These are phyloP conservation scores for Eristalis pertinax DNA, from an alignment of 2,888 invertebrate species.

Conservation along the genomic window DNA sequence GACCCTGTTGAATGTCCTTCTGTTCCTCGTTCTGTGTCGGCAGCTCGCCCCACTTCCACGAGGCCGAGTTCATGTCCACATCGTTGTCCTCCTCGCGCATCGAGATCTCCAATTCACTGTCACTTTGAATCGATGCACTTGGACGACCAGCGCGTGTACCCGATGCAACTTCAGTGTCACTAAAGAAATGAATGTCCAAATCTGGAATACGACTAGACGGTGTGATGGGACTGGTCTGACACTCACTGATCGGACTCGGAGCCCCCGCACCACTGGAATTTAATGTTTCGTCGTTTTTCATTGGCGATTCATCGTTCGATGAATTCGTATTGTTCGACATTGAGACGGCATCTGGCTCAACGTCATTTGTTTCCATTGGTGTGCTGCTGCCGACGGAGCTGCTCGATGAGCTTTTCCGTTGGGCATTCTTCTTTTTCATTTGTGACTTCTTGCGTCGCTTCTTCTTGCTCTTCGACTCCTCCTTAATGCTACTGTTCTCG, in stretches of 20 bases:
- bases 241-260: conserved; percentile 75
- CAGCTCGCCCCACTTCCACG: conserved; percentile 96
- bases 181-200: conserved; percentile 93
- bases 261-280: conserved; percentile 75
- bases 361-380: conserved; percentile 74
- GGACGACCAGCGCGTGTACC: conserved; percentile 86
- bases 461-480: conserved; percentile 84
- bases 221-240: conserved; percentile 77
- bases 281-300: conserved; percentile 76
- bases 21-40: conserved; percentile 82
- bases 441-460: conserved; percentile 90
- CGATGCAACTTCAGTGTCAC: conserved; percentile 94
- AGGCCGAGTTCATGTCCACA: conserved; percentile 80
- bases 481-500: conserved; percentile 81
- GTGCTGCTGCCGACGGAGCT: conserved; percentile 79
- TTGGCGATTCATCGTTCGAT: conserved; percentile 78
- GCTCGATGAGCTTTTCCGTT: conserved; percentile 85
- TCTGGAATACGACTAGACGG: conserved; percentile 82
- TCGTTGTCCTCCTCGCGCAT: conserved; percentile 80
- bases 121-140: conserved; percentile 94
- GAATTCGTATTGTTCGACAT: conserved; percentile 77
- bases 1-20: conserved; percentile 77
- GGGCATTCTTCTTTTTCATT: conserved; percentile 90
- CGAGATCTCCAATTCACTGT: conserved; percentile 93
- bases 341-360: conserved; percentile 76